These are phyloP conservation scores for Hedya salicella DNA, from an alignment of 2,888 invertebrate genomes.

Conservation along the genomic window DNA sequence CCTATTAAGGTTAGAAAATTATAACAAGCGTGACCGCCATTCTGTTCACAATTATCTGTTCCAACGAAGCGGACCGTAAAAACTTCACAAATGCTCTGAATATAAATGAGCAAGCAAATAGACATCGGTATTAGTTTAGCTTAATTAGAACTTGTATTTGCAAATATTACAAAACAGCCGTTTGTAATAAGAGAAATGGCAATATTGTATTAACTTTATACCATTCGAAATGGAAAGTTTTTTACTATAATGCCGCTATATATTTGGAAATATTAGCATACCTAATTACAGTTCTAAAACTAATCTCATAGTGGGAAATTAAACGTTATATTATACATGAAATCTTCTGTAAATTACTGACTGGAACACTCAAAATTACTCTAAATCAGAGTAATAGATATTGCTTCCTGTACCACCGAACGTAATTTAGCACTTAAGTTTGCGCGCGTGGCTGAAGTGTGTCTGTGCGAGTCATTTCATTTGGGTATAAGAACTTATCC, in stretches of 20 bases:
- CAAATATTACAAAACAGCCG: not conserved
- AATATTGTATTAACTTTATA: too few relatives aligned
- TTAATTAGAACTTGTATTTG: slow-evolving; percentile 12
- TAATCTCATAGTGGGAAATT: too few relatives aligned
- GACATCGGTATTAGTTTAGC: slow-evolving; percentile 23
- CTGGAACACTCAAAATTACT: too few relatives aligned
- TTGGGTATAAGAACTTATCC: too few relatives aligned
- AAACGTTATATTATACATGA: too few relatives aligned
- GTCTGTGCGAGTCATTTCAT: too few relatives aligned
- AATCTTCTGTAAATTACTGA: too few relatives aligned
- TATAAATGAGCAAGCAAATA: slow-evolving; percentile 31
- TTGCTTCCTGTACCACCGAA: too few relatives aligned
- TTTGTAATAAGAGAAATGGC: not conserved
- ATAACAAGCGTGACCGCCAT: slow-evolving; percentile 3
- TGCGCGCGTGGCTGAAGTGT: too few relatives aligned
- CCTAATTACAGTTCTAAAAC: too few relatives aligned
- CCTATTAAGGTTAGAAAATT: slow-evolving; percentile 17
- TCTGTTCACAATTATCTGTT: slow-evolving; percentile 11
- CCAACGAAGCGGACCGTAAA: not conserved
- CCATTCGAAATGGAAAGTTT: not conserved
- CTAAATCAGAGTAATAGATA: too few relatives aligned
- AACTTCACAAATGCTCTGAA: slow-evolving; percentile 25
- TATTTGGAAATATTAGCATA: not conserved
- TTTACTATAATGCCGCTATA: not conserved
- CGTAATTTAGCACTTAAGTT: too few relatives aligned